These are phyloP conservation scores for Drosophila quadrilineata DNA, from an alignment of 1,140 invertebrate genomes.

Conservation along the genomic window DNA sequence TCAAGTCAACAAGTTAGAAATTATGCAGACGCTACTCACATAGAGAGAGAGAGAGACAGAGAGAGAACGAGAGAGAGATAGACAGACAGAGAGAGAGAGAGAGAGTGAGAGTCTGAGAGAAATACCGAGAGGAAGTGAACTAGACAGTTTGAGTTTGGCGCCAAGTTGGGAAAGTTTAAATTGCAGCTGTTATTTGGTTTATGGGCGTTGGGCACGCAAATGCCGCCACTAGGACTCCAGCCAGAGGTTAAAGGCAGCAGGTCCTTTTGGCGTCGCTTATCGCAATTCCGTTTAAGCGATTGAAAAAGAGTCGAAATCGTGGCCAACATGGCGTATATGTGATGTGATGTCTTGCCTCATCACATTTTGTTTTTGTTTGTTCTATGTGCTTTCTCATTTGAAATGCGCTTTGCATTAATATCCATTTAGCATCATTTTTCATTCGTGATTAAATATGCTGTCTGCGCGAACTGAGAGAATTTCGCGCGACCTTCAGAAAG, in stretches of 20 bases:
- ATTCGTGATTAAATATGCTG: too few relatives aligned
- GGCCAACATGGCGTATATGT: constrained; percentile 18
- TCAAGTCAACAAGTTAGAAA: constrained; percentile 48
- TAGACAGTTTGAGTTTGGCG: too few relatives aligned
- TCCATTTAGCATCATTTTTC: too few relatives aligned
- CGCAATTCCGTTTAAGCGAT: constrained; percentile 34
- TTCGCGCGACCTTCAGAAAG: too few relatives aligned
- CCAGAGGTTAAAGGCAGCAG: constrained; percentile 10
- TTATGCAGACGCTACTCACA: constrained; percentile 43
- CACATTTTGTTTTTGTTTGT: too few relatives aligned
- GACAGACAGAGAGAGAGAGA: background rate
- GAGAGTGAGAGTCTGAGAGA: background rate
- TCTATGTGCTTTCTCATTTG: too few relatives aligned
- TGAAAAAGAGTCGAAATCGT: constrained; percentile 21
- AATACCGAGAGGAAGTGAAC: background rate
- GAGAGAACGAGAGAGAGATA: background rate
- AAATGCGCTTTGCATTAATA: too few relatives aligned
- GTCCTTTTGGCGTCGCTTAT: constrained; percentile 25
- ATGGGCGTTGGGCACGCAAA: constrained; percentile 32
- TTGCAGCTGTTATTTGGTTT: constrained; percentile 47
- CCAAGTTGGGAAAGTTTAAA: constrained; percentile 24
- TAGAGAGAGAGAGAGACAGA: background rate
- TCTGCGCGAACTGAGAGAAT: too few relatives aligned
- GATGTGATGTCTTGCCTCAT: background rate
- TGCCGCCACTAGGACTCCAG: constrained; percentile 3